Evolutionary conservation across 2,113 vertebrate genomes (phyloP).

Genomic region (Gila orcuttii): DNA sequence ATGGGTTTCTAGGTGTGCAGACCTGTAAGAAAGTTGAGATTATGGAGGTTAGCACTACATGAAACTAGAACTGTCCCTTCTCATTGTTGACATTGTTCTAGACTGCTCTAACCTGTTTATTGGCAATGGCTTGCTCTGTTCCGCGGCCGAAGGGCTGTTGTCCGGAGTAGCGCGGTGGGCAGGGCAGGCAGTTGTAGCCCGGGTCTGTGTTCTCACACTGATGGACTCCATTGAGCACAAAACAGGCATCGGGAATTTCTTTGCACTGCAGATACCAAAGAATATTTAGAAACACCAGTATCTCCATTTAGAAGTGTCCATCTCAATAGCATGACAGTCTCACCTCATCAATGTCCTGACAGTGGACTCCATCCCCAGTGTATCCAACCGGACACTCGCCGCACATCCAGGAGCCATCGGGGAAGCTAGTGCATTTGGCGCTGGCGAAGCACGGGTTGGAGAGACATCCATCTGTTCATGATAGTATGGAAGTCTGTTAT

Average conservation of each 20-base stretch:
- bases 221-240: conserved; percentile 85
- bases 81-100: neutral
- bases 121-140: conserved; percentile 85
- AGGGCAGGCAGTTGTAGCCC: conserved; percentile 94
- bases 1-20: conserved; percentile 93
- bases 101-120: conserved; percentile 86
- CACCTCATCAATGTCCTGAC: conserved; percentile 92
- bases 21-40: conserved; percentile 72
- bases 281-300: neutral
- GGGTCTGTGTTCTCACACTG: conserved; percentile 93
- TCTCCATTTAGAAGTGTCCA: neutral
- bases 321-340: conserved; percentile 10
- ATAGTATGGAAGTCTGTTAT: neutral
- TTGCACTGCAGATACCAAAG: conserved; percentile 76
- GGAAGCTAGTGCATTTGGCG: conserved; percentile 85
- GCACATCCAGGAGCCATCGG: conserved; percentile 93
- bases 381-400: conserved; percentile 90
- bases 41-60: neutral
- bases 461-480: conserved; percentile 88
- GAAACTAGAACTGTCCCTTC: neutral
- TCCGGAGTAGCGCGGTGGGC: conserved; percentile 90
- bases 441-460: conserved; percentile 95
- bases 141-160: conserved; percentile 89
- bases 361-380: conserved; percentile 87
- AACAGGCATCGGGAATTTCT: conserved; percentile 90